Conservation (phyloP, 2,113 vertebrate species). For the Desmodus rotundus region DNA sequence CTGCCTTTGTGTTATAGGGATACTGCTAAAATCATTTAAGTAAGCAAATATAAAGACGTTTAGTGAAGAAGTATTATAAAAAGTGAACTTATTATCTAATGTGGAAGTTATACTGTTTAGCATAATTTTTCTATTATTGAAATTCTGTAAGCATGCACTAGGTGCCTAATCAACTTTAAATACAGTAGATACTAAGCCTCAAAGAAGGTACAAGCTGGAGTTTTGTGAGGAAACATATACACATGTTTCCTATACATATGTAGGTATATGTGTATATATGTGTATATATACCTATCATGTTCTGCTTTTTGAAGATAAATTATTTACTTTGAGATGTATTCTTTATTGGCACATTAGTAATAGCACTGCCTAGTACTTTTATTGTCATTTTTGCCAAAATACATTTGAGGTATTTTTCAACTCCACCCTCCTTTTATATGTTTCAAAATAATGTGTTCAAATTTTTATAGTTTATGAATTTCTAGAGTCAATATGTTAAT, state of each 20-base stretch:
- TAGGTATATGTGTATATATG: neutral
- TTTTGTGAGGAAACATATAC: neutral
- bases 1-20: neutral
- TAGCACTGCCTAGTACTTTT: neutral
- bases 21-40: slow-evolving; percentile 19
- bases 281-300: neutral
- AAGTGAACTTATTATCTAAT: slow-evolving; percentile 11
- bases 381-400: neutral
- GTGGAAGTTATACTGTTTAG: neutral
- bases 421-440: neutral
- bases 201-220: neutral
- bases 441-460: slow-evolving; percentile 16
- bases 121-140: neutral
- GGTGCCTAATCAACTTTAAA: neutral
- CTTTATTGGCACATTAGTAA: slow-evolving; percentile 7
- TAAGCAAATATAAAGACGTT: neutral
- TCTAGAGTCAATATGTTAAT: slow-evolving; percentile 13
- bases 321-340: neutral
- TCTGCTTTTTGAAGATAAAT: slow-evolving; percentile 1
- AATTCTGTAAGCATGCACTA: neutral
- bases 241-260: neutral
- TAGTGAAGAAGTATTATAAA: neutral
- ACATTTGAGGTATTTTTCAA: neutral
- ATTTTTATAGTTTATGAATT: slow-evolving; percentile 8
- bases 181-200: neutral